Conservation (phyloP, 2,113 vertebrate genomes). For the Crotalus horridus region DNA sequence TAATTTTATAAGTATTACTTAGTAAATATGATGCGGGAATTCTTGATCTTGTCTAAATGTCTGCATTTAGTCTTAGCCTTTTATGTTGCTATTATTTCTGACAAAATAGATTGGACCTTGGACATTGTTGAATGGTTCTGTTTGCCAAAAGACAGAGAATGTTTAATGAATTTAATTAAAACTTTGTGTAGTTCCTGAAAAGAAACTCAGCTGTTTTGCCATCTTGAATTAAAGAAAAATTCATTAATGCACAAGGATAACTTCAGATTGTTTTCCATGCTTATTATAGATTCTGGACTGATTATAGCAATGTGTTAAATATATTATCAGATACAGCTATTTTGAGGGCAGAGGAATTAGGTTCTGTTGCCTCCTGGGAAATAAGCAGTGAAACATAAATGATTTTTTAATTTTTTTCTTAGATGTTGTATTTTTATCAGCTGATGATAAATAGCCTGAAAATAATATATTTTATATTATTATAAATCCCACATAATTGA, state of each 20-base stretch:
- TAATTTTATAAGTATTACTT: conserved; percentile 73
- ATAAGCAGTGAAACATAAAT: neutral
- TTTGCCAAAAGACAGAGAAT: conserved; percentile 68
- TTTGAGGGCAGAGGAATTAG: neutral
- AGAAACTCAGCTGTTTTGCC: conserved; percentile 64
- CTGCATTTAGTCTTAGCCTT: conserved; percentile 57
- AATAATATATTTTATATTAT: neutral
- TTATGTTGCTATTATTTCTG: conserved; percentile 63
- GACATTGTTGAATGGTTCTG: conserved; percentile 68
- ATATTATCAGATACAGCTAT: neutral
- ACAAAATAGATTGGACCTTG: conserved; percentile 70
- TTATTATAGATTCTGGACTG: conserved; percentile 49
- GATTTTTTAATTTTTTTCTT: neutral
- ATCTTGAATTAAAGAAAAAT: conserved; percentile 66
- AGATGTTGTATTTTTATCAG: too few species aligned
- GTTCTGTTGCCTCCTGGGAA: neutral
- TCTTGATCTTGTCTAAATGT: conserved; percentile 52
- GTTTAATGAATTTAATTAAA: conserved; percentile 79
- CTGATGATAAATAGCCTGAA: neutral
- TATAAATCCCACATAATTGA: neutral
- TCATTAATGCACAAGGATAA: conserved; percentile 64
- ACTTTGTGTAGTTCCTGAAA: conserved; percentile 67
- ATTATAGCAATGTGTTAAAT: neutral
- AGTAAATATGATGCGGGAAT: conserved; percentile 66
- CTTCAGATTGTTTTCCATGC: conserved; percentile 69